phyloP scores from a whole-genome alignment of 2,797 vertebrate species.

The Poecilia wingei region DNA sequence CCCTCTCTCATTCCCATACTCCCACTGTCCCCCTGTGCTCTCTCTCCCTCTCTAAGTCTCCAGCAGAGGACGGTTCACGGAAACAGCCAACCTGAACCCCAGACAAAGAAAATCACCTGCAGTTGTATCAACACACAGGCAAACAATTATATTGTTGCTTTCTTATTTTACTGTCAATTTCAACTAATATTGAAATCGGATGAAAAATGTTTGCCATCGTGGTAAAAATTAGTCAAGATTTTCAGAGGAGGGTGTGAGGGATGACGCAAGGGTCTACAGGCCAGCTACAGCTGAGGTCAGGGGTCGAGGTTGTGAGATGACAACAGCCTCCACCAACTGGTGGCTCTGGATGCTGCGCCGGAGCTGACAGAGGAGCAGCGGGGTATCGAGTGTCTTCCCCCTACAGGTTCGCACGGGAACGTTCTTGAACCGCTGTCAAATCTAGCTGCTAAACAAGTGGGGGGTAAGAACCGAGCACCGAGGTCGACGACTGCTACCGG shows the following conservation, averaged over 20 bases:
- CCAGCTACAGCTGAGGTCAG: constrained; percentile 66
- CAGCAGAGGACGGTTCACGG: constrained; percentile 60
- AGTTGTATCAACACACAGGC: constrained; percentile 38
- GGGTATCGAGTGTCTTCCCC: constrained; percentile 16
- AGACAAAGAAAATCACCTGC: constrained; percentile 69
- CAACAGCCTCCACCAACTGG: constrained; percentile 67
- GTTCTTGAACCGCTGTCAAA: neutral
- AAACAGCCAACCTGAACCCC: constrained; percentile 58
- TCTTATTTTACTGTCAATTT: neutral
- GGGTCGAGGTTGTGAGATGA: constrained; percentile 68
- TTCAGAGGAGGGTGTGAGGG: constrained; percentile 13
- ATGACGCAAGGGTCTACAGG: constrained; percentile 75
- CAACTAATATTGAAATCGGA: neutral
- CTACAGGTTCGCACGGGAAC: constrained; percentile 10
- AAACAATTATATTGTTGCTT: neutral
- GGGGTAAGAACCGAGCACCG: neutral
- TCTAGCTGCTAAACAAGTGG: neutral
- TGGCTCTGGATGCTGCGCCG: constrained; percentile 52
- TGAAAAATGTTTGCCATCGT: constrained; percentile 1
- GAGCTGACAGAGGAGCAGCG: constrained; percentile 20
- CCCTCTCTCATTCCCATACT: constrained; percentile 51
- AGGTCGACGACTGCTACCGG: neutral
- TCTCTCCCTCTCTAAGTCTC: constrained; percentile 47
- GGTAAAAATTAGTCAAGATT: constrained; percentile 18
- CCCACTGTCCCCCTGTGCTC: constrained; percentile 42